A percentile compares a stretch with the other conserved stretches of the same genome.
Conservation (phyloP, 2,797 vertebrate species). For the Perodicticus potto region DNA sequence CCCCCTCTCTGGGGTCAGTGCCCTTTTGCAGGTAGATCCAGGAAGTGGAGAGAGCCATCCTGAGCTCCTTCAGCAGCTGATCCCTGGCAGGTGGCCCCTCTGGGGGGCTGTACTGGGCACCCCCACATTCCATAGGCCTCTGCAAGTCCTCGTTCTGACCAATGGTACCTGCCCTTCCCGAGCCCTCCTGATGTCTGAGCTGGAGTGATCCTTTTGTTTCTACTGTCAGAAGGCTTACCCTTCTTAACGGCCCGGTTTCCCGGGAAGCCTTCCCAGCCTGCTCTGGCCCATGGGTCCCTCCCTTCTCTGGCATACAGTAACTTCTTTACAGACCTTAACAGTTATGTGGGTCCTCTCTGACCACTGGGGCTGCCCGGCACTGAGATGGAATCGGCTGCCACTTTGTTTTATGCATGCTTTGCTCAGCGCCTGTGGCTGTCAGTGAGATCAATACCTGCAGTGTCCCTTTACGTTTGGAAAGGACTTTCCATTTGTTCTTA, state of each 20-base stretch:
- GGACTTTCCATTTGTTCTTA: neutral
- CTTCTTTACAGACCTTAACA: neutral
- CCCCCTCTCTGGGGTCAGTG: neutral
- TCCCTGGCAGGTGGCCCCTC: neutral
- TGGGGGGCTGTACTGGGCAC: neutral
- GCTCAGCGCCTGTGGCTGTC: neutral
- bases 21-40: rapidly evolving
- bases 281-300: neutral
- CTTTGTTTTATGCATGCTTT: too few species aligned
- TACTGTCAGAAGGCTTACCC: neutral
- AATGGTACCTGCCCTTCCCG: neutral
- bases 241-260: neutral
- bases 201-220: too few species aligned
- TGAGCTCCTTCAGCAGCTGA: neutral
- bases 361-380: neutral
- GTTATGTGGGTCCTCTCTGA: neutral
- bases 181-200: neutral
- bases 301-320: too few species aligned
- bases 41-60: neutral
- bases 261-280: neutral
- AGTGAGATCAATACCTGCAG: neutral
- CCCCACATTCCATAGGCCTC: neutral
- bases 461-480: neutral
- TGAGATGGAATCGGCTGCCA: rapidly evolving
- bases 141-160: neutral